These are phyloP conservation scores for Ptilodon capucinus DNA, from an alignment of 2,888 invertebrate genomes.

Conservation along the genomic window DNA sequence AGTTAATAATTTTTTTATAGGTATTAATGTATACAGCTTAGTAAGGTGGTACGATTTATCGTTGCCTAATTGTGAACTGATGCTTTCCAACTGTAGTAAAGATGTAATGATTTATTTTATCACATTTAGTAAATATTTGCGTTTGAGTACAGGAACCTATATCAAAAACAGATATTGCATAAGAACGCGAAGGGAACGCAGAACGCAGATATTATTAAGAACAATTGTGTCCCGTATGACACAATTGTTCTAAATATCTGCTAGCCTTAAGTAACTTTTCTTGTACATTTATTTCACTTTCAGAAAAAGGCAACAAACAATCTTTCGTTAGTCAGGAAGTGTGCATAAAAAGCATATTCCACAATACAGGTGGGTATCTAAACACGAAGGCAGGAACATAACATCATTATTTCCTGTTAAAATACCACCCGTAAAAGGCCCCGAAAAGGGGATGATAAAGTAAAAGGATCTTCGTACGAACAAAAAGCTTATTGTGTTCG, in stretches of 20 bases:
- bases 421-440: slow-evolving; percentile 50
- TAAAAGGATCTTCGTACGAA: slow-evolving; percentile 52
- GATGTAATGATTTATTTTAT: background rate
- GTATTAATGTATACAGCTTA: slow-evolving; percentile 10
- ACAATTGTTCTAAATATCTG: too few species aligned
- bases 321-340: slow-evolving; percentile 14
- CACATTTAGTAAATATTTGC: background rate
- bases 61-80: background rate
- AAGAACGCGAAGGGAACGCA: too few species aligned
- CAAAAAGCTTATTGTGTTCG: slow-evolving; percentile 66
- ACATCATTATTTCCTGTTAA: slow-evolving; percentile 63
- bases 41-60: slow-evolving; percentile 16
- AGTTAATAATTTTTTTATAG: slow-evolving; percentile 28
- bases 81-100: too few species aligned
- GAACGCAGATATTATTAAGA: too few species aligned
- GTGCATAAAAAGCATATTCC: slow-evolving; percentile 15
- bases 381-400: slow-evolving; percentile 31
- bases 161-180: too few species aligned
- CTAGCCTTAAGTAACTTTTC: background rate
- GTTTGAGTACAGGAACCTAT: too few species aligned
- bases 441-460: slow-evolving; percentile 55
- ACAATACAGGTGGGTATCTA: slow-evolving; percentile 29
- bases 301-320: background rate
- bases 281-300: background rate
- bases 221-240: too few species aligned